These are phyloP conservation scores for Tuberolachnus salignus DNA, from an alignment of 2,888 invertebrate species.

Conservation along the genomic window DNA sequence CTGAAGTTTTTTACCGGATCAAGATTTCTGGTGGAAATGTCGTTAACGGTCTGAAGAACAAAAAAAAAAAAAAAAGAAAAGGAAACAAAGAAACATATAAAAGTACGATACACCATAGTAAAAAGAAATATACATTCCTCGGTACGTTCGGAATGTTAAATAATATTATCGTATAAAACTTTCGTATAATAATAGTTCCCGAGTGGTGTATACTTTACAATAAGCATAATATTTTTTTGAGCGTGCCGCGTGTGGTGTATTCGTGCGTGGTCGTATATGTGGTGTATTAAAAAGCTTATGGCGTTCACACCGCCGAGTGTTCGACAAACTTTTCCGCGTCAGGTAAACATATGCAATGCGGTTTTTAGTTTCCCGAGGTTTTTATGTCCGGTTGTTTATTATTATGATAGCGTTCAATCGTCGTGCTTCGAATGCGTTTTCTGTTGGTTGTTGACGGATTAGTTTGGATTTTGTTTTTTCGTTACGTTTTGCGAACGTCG, in stretches of 20 bases:
- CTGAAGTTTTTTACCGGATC: too few relatives aligned
- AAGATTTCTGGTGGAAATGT: too few relatives aligned
- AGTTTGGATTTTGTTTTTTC: too few relatives aligned
- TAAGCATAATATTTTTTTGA: not conserved
- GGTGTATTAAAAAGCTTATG: constrained; percentile 33
- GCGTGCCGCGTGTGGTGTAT: not conserved
- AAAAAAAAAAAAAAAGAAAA: too few relatives aligned
- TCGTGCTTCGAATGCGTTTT: too few relatives aligned
- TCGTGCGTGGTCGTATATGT: not conserved
- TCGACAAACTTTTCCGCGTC: not conserved
- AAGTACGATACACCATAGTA: too few relatives aligned
- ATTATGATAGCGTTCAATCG: constrained; percentile 9
- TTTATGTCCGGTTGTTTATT: constrained; percentile 11
- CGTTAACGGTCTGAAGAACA: too few relatives aligned
- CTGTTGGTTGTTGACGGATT: too few relatives aligned
- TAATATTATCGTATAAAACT: not conserved
- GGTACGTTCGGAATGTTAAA: too few relatives aligned
- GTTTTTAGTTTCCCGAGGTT: not conserved
- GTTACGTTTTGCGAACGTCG: too few relatives aligned
- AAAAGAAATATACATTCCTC: too few relatives aligned
- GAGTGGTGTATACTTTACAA: not conserved
- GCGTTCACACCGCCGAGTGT: not conserved
- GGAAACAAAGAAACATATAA: too few relatives aligned
- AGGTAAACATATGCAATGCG: not conserved
- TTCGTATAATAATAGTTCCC: not conserved